Percentiles rank a stretch among this genome's conserved stretches.
These are phyloP conservation scores for Perccottus glenii DNA, from an alignment of 2,113 vertebrate species.

Conservation along the genomic window DNA sequence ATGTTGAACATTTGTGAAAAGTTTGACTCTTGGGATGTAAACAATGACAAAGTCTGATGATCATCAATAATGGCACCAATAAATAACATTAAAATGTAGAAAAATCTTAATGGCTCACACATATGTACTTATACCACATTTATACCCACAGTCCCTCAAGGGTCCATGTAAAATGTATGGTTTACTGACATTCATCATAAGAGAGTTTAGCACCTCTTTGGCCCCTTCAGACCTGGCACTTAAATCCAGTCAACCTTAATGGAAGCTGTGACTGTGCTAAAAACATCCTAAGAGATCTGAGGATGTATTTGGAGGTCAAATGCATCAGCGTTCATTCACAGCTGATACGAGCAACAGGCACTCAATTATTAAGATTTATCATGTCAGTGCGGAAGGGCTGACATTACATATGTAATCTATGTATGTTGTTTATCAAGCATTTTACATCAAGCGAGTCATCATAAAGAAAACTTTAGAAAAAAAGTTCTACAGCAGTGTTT, in stretches of 20 bases:
- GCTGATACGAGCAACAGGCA: too few relatives aligned
- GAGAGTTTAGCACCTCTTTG: background rate
- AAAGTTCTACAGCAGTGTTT: too few relatives aligned
- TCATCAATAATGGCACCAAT: constrained; percentile 42
- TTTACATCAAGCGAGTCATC: too few relatives aligned
- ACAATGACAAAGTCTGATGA: constrained; percentile 37
- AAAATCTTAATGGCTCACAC: background rate
- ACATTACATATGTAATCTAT: too few relatives aligned
- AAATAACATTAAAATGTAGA: constrained; percentile 12
- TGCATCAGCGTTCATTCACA: too few relatives aligned
- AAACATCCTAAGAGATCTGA: too few relatives aligned
- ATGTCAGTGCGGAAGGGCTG: too few relatives aligned
- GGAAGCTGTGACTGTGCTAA: background rate
- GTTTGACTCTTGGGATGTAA: constrained; percentile 49
- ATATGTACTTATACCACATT: background rate
- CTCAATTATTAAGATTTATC: too few relatives aligned
- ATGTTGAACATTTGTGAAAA: too few relatives aligned
- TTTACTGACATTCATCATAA: constrained; percentile 5
- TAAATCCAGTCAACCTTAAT: background rate
- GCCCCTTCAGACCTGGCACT: background rate
- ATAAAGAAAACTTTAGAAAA: too few relatives aligned
- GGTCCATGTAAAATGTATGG: background rate
- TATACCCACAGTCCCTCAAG: background rate
- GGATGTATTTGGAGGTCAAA: too few relatives aligned
- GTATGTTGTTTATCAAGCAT: too few relatives aligned